Conservation (phyloP, 2,113 vertebrate genomes). For the Vulpes lagopus region DNA sequence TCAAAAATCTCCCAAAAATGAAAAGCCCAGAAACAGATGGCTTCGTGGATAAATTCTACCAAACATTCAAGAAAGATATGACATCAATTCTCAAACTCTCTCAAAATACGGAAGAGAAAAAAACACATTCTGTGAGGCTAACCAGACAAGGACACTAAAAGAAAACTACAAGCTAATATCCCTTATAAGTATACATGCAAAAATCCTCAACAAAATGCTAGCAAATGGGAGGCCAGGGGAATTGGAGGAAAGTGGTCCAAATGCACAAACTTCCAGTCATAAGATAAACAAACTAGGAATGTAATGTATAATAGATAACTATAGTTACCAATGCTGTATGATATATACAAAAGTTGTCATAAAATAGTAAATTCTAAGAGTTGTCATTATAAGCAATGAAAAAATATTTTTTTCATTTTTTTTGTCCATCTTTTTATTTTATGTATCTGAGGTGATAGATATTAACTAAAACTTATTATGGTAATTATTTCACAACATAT, state of each 20-base stretch:
- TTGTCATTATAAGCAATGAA: neutral
- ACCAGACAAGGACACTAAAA: neutral
- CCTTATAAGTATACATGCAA: neutral
- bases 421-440: neutral
- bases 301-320: neutral
- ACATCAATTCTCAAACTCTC: neutral
- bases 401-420: neutral
- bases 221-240: neutral
- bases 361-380: neutral
- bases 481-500: neutral
- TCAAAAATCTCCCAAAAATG: neutral
- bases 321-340: neutral
- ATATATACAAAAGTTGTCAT: neutral
- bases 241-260: neutral
- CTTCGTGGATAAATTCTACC: neutral
- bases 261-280: neutral
- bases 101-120: neutral
- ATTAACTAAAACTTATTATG: neutral
- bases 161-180: neutral
- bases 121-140: neutral
- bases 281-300: neutral
- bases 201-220: constrained; percentile 6
- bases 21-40: neutral
- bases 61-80: neutral
- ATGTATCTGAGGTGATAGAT: neutral